phyloP scores from a whole-genome alignment of 2,888 invertebrate species.

The Troides oblongomaculatus region DNA sequence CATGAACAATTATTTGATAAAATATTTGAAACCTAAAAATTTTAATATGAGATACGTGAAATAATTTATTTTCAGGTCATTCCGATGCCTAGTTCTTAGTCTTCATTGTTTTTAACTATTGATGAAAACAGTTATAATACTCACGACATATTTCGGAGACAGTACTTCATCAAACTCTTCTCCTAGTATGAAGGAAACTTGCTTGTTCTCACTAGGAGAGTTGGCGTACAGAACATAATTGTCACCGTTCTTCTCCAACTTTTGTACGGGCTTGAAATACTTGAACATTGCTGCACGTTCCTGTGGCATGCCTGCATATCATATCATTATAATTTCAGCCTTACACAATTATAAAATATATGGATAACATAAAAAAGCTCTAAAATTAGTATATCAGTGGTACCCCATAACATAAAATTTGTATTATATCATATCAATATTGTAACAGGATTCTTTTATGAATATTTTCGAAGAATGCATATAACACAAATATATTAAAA shows the following conservation, averaged over 20 bases:
- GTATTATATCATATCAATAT: too few relatives aligned
- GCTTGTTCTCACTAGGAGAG: conserved; percentile 32
- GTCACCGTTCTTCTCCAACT: conserved; percentile 43
- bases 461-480: too few relatives aligned
- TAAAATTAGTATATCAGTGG: too few relatives aligned
- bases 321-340: neutral
- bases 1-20: neutral
- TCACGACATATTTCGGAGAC: conserved; percentile 26
- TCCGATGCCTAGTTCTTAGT: neutral
- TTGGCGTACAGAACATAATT: conserved; percentile 36
- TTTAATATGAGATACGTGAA: too few relatives aligned
- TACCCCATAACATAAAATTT: too few relatives aligned
- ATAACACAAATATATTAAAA: too few relatives aligned
- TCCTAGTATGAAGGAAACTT: conserved; percentile 42
- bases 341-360: too few relatives aligned
- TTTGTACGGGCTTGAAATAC: conserved; percentile 36
- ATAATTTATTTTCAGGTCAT: too few relatives aligned
- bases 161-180: conserved; percentile 36
- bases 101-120: too few relatives aligned
- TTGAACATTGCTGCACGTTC: conserved; percentile 6
- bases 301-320: neutral
- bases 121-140: neutral
- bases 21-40: too few relatives aligned
- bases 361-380: too few relatives aligned
- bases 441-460: too few relatives aligned